These are phyloP conservation scores for Tethya wilhelma DNA, from an alignment of 37 sponge, comb jelly and placozoan species.

Conservation along the genomic window DNA sequence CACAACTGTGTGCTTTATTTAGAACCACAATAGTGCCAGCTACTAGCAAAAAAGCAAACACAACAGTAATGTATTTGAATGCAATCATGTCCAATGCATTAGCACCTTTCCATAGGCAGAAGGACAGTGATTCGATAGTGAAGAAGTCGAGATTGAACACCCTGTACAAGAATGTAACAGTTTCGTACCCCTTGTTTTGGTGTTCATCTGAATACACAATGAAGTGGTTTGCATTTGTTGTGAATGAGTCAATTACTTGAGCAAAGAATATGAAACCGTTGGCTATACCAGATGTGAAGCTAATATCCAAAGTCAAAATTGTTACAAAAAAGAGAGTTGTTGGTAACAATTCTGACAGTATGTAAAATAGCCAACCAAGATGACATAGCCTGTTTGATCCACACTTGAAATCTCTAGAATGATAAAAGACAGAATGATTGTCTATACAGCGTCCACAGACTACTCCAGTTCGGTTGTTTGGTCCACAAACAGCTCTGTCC, in stretches of 20 bases:
- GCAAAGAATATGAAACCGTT: constrained; percentile 50
- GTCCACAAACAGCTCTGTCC: constrained; percentile 8
- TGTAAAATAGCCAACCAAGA: constrained; percentile 44
- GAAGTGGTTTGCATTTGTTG: too few species aligned
- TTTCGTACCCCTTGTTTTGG: background rate
- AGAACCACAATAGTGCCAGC: background rate
- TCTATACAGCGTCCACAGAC: constrained; percentile 30
- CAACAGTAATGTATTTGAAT: constrained; percentile 42
- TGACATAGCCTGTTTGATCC: background rate
- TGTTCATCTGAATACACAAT: too few species aligned
- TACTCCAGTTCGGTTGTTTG: background rate
- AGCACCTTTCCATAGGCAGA: constrained; percentile 56
- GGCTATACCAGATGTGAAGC: constrained; percentile 36
- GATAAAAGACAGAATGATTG: constrained; percentile 23
- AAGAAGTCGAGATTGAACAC: constrained; percentile 59
- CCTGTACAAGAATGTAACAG: too few species aligned
- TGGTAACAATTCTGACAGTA: constrained; percentile 42
- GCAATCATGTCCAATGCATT: constrained; percentile 36
- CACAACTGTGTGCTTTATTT: background rate
- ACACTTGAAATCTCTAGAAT: constrained; percentile 23
- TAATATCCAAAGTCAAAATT: constrained; percentile 50
- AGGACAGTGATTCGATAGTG: constrained; percentile 31
- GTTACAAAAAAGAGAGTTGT: constrained; percentile 33
- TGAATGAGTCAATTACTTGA: constrained; percentile 44
- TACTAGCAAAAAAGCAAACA: constrained; percentile 33